These are phyloP conservation scores for Syrista parreyssii DNA, from an alignment of 2,888 invertebrate genomes.

Conservation along the genomic window DNA sequence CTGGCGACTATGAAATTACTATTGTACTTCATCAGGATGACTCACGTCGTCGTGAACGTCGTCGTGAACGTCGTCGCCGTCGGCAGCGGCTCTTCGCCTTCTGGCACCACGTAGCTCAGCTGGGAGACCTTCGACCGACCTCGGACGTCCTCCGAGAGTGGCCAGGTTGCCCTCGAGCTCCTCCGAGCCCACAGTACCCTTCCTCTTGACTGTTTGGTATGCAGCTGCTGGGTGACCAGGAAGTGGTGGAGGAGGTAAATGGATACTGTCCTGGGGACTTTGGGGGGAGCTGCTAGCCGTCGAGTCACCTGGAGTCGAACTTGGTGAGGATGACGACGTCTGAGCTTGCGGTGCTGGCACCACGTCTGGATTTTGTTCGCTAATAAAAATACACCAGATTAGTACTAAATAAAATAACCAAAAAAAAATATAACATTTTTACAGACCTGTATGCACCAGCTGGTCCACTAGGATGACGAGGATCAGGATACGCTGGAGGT, in stretches of 20 bases:
- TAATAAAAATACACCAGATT: conserved; percentile 53
- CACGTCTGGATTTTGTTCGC: conserved; percentile 83
- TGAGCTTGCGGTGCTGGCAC: conserved; percentile 87
- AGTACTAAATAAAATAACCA: background rate
- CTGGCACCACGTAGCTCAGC: conserved; percentile 82
- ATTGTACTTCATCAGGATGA: background rate
- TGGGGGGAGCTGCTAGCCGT: conserved; percentile 71
- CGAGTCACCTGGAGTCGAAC: conserved; percentile 73
- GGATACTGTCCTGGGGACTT: conserved; percentile 72
- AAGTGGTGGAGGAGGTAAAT: conserved; percentile 83
- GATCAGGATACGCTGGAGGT: conserved; percentile 88
- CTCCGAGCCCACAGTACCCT: conserved; percentile 74
- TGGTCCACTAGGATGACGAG: conserved; percentile 87
- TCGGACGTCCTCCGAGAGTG: conserved; percentile 85
- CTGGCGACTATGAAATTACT: background rate
- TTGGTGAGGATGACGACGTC: conserved; percentile 75
- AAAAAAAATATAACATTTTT: background rate
- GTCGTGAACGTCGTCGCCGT: conserved; percentile 50
- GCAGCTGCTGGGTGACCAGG: conserved; percentile 82
- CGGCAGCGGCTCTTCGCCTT: conserved; percentile 72
- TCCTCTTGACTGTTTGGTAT: conserved; percentile 87
- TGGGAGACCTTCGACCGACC: conserved; percentile 87
- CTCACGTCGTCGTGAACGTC: conserved; percentile 53
- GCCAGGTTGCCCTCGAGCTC: conserved; percentile 83
- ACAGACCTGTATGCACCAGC: conserved; percentile 75